Base-by-base conservation (phyloP, 2,113 vertebrate species). In the Platichthys stellatus region DNA sequence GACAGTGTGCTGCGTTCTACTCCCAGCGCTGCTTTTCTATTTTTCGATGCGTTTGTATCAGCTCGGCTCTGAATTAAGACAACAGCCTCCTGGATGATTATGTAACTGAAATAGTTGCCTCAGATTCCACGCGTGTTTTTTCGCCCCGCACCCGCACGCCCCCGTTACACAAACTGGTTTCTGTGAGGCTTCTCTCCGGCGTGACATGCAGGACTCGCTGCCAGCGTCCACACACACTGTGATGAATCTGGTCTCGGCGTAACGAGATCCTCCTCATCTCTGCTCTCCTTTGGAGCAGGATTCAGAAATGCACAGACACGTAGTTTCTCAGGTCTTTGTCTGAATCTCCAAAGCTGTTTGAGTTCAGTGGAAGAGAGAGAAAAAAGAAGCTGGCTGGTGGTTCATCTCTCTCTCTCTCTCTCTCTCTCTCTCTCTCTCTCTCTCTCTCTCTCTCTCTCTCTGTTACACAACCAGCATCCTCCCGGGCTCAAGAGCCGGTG, bases 401-500 rank as follows among this genome's bases (percentile, higher is more conserved):
- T 79, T 67, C 63, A 23, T 79, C 59, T 49, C 63, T 86, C 60
- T 84, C 56, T 68, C 24, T 68, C 67, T 63, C 4, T 63, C n/a
- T 21, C 35, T 9, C 63, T 64, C 59, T 60, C 20, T 84, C 45
- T 68, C 24, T 68, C 67, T 63, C 13, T 86, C 60, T 84, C 45
- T 68, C 24, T 68, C 60, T 63, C 13, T 63, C n/a, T 38, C 60
- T 8, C 63, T 64, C 59, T 60, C 21, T 77, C 63, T 72, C 20
- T 78, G 69, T 88, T 86, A 88, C 81, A 80, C 76, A 87, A 88
- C 71, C 78, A 69, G 63, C 76, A 83, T 87, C 82, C 79, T 85
- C 58, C 63, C 58, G 26, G 60, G 45, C 45, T 78, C 68, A 23
- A 72, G 63, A 69, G 77, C 59, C 71, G 26, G 26, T 76, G 74